These are phyloP conservation scores for Melanerpes aurifrons DNA, from an alignment of 2,113 vertebrate species.

Conservation along the genomic window DNA sequence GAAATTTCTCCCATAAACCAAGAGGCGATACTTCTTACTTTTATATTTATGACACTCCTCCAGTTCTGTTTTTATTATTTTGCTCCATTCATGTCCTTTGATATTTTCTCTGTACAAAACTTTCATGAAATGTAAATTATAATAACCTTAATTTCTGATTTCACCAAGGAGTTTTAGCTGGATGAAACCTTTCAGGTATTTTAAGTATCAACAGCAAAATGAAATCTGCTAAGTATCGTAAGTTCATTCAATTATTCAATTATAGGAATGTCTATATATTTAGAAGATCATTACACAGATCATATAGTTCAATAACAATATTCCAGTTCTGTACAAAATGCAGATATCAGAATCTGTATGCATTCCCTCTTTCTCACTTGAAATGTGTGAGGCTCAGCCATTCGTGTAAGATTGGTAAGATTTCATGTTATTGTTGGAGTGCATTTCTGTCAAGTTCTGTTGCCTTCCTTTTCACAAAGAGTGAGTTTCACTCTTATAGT, in stretches of 20 bases:
- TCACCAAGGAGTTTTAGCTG: background rate
- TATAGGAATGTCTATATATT: background rate
- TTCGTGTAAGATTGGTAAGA: background rate
- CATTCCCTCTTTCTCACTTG: background rate
- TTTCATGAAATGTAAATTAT: background rate
- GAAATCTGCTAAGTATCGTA: background rate
- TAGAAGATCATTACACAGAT: background rate
- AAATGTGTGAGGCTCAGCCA: background rate
- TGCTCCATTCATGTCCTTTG: background rate
- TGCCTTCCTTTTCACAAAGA: too few relatives aligned
- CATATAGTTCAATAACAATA: background rate
- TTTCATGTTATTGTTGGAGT: background rate
- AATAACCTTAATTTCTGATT: background rate
- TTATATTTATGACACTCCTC: background rate
- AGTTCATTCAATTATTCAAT: fast-evolving
- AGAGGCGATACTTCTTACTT: background rate
- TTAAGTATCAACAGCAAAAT: background rate
- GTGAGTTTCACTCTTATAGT: background rate
- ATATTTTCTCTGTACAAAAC: background rate
- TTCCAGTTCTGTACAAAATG: background rate
- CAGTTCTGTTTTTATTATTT: background rate
- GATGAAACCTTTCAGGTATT: background rate
- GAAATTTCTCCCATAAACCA: background rate
- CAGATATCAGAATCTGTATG: background rate
- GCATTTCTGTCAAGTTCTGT: background rate